Evolutionary conservation across 2,888 invertebrate species (phyloP), one percentile per base, ranked within the genome.

Genomic region (Platypus cylindrus): DNA sequence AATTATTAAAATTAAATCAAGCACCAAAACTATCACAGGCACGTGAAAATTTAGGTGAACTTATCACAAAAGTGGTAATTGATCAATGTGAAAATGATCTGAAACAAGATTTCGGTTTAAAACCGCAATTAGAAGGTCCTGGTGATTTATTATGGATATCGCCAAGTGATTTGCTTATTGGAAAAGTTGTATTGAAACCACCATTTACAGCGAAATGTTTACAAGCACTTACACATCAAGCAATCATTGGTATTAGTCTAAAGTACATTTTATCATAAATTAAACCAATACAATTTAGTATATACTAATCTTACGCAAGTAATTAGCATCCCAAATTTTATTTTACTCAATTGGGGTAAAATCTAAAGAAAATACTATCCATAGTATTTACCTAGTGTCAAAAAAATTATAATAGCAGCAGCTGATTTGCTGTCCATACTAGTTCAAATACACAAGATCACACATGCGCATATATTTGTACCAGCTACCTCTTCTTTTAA

Each of bases 151-250:
- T 64, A 15, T 65, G 65, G 66, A 47, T 54, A 3, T 63, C 64
- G 1, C 65, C 66, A 2, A 64, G 63, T 43, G 62, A 64, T 47
- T 38, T 60, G 7, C 48, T 66, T 2, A 52, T 57, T 7, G 59
- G 60, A 29, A 58, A 60, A 45, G 54, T 64, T 2, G 54, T 54
- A 16, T 44, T 66, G 20, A 61, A 56, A 34, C 61, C 62, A 4
- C 62, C 62, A 3, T 44, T 57, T 13, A 60, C 62, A 2, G 44
- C 50, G 7, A 63, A 58, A 45, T 52, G 59, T 45, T 49, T 60
- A 17, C 55, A 56, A 46, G 62, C 63, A 4, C 43, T 62, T 17
- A 62, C 62, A 1, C 63, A 63, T 41, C 46, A 59, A 48, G 61
- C 59, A 42, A 62, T 63, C 36, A 41, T 61, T 46, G 51, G 60